These are phyloP conservation scores for Myanophis thanlyinensis DNA, from an alignment of 2,113 vertebrate species.

Conservation along the genomic window DNA sequence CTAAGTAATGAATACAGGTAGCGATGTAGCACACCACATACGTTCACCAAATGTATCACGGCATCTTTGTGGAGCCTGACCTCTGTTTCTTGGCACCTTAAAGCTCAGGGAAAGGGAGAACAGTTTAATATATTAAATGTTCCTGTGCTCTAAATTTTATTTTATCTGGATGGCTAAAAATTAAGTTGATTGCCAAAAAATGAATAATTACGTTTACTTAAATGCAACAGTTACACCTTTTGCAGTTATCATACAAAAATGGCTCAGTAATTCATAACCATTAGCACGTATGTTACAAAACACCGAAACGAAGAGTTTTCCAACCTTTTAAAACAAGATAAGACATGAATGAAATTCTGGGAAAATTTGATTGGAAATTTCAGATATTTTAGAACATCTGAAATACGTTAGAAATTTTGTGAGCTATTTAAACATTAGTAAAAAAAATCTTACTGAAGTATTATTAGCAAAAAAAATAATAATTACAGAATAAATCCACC, in stretches of 20 bases:
- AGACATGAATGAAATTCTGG: neutral
- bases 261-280: neutral
- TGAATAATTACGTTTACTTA: neutral
- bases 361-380: neutral
- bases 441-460: neutral
- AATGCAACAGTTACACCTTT: neutral
- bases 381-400: neutral
- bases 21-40: constrained; percentile 17
- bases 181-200: neutral
- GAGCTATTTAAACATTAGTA: neutral
- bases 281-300: neutral
- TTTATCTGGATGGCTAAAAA: neutral
- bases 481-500: neutral
- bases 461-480: neutral
- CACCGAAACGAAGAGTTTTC: neutral
- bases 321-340: neutral
- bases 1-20: constrained; percentile 29
- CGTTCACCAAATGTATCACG: constrained; percentile 26
- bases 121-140: constrained; percentile 7
- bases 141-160: neutral
- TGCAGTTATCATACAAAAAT: neutral
- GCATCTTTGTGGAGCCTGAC: constrained; percentile 15
- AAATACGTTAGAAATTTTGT: neutral
- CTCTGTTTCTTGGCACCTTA: constrained; percentile 26
- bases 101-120: neutral